Conservation (phyloP, 2,888 invertebrate species). For the Laothoe populi region DNA sequence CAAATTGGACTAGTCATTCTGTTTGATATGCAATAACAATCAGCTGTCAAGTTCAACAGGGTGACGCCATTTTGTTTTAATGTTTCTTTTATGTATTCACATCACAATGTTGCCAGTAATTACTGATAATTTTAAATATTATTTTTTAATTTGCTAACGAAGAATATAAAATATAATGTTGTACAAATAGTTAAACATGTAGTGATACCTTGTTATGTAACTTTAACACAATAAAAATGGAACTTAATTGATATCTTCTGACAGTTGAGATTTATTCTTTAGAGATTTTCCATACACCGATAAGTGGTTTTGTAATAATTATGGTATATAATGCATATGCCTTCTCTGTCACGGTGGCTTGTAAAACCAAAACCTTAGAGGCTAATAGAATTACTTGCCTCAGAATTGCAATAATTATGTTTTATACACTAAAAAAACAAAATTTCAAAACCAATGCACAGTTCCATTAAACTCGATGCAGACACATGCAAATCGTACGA, state of each 20-base stretch:
- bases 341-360: no score
- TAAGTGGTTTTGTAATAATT: no score
- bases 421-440: no score
- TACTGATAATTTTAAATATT: constrained; percentile 8
- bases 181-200: not conserved
- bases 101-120: constrained; percentile 17
- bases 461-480: no score
- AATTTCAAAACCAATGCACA: no score
- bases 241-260: no score
- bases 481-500: not conserved
- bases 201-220: not conserved
- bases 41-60: not conserved
- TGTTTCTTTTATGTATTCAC: not conserved
- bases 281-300: no score
- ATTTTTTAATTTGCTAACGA: not conserved
- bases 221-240: no score
- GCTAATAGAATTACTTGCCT: no score
- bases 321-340: no score
- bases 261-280: no score
- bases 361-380: no score
- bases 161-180: not conserved
- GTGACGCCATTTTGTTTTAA: constrained; percentile 15
- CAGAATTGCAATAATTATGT: not conserved
- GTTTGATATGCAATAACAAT: constrained; percentile 24
- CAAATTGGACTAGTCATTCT: constrained; percentile 23